Conservation (phyloP, 2,113 vertebrate genomes). For the Orthochromis malagaraziensis region DNA sequence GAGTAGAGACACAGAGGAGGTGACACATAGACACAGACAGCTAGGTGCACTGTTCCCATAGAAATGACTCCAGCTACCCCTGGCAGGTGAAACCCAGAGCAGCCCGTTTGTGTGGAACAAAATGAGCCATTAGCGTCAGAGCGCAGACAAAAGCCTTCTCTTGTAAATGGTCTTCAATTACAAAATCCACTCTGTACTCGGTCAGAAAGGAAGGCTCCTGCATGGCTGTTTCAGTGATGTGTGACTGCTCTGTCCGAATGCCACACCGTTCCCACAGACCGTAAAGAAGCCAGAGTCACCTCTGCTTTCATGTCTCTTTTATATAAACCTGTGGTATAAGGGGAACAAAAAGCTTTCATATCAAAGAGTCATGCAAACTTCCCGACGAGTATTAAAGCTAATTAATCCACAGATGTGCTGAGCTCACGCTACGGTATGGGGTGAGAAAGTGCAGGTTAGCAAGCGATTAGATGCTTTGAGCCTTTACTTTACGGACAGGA, state of each 20-base stretch:
- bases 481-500: conserved; percentile 47
- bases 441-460: conserved; percentile 7
- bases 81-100: neutral
- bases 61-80: neutral
- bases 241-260: conserved; percentile 21
- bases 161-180: conserved; percentile 30
- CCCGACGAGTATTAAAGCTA: neutral
- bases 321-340: neutral
- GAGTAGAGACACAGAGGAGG: conserved; percentile 1
- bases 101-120: neutral
- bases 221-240: neutral
- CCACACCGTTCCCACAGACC: conserved; percentile 48
- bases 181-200: neutral
- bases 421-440: neutral
- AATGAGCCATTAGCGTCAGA: neutral
- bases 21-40: neutral
- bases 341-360: neutral
- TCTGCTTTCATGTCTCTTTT: neutral
- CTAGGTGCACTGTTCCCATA: neutral
- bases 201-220: neutral
- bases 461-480: conserved; percentile 48
- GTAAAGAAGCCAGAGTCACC: neutral
- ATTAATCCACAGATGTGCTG: neutral
- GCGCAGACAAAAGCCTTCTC: conserved; percentile 19
- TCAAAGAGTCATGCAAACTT: neutral